Base-by-base conservation (phyloP, 2,113 vertebrate genomes). In the Orcinus orca region DNA sequence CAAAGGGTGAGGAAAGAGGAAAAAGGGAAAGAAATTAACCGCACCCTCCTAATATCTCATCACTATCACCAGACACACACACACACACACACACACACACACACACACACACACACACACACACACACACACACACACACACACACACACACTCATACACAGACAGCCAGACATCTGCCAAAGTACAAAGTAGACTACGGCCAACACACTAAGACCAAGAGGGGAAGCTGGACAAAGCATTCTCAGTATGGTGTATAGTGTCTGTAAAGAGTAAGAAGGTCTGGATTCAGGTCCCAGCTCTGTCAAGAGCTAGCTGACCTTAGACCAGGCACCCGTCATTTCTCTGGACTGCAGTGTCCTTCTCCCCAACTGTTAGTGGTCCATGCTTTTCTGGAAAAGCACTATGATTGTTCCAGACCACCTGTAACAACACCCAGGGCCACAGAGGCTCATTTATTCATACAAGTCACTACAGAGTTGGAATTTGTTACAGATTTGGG, bases 241-340 rank as follows among this genome's bases (percentile, higher is more conserved):
- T 25, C 82, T 38, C 8, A 9, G 23, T 1, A 0, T 0, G 6
- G 11, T 5, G 7, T 7, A 2, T 14, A 20, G 20, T 29, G 5
- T 55, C 70, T 80, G 1, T 20, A 65, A 38, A 74, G 23, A 53
- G 31, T 41, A 8, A 38, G 50, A 10, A 55, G 31, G 26, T 26
- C 7, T 83, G 25, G 0, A 2, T 18, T 63, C 7, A 10, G 20
- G 25, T 13, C 23, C 53, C n/a, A 53, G 29, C 31, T 91, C 55
- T 73, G 62, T 17, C 41, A 38, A 10, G 10, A 31, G 31, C 15
- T 47, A 29, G 38, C 38, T 50, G 55, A 82, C 50, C 29, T 79
- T 38, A 36, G 0, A 12, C n/a, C 6, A 63, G 63, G 31, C 14
- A 26, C 63, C 25, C 2, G 6, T 95, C 36, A 38, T 70, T 33